Evolutionary conservation across 2,888 invertebrate genomes (phyloP), one percentile per base, ranked within the genome.

Genomic region (Ormyrus thymus): DNA sequence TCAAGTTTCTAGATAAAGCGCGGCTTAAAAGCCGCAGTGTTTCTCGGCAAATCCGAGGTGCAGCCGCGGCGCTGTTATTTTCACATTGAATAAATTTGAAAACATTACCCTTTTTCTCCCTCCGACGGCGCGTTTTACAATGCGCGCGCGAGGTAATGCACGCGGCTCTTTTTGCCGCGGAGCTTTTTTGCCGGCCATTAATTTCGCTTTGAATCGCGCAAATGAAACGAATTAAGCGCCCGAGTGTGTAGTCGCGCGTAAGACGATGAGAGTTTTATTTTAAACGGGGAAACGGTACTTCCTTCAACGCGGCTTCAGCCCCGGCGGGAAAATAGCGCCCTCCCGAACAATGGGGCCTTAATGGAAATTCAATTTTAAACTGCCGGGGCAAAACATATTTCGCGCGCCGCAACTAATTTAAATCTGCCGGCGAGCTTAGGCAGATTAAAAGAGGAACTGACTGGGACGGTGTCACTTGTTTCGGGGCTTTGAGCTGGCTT

Each of bases 61-160:
- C 29, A 29, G 29, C 29, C 29, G 29, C 29, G 29, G 29, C 29
- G 66, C 29, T 51, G 66, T 75, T 66, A 75, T 64, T 59, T 64
- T 66, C 58, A 56, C 77, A 46, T 71, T 77, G 71, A 77, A 78
- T 78, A 78, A 72, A 73, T 78, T 78, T 73, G 51, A 77, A 77
- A 77, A 59, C 76, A 58, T 71, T 73, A 64, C n/a, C 64, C 61
- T 8, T 64, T 29, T 29, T 29, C 29, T 29, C 29, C 29, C 29
- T 29, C 29, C 29, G 29, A 3, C 29, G 29, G 29, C 0, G 29
- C 29, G 29, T 29, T 29, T 29, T 29, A 29, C 29, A 29, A 29
- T 29, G 29, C 29, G 29, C 29, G 29, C 29, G 29, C 29, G 29
- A 29, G 29, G 29, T 29, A 29, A 29, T 29, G 29, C 29, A 1